phyloP scores from a whole-genome alignment of 2,888 invertebrate genomes.

The Dromius quadrimaculatus region DNA sequence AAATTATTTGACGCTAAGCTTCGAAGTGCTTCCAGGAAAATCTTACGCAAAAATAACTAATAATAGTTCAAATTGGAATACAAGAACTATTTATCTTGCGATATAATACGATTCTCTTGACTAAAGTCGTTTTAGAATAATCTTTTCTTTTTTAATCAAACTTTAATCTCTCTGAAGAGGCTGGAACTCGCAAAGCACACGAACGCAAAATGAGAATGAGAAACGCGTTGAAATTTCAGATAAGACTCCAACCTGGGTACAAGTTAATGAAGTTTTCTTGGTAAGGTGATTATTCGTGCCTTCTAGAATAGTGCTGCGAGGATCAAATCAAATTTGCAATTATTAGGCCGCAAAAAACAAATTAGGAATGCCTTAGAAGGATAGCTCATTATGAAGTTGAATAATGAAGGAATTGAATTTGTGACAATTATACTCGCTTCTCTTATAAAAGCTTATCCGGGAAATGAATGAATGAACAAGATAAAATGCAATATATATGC shows the following conservation, averaged over 20 bases:
- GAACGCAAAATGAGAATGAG: not conserved
- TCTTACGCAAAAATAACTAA: no score
- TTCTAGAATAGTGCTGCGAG: conserved; percentile 32
- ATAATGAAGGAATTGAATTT: conserved; percentile 10
- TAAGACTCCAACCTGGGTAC: conserved; percentile 26
- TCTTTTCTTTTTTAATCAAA: not conserved
- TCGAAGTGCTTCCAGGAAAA: no score
- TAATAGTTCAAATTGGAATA: no score
- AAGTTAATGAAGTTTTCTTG: conserved; percentile 48
- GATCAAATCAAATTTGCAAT: conserved; percentile 29
- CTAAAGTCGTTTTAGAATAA: no score
- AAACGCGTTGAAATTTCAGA: conserved; percentile 35
- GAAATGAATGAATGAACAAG: not conserved
- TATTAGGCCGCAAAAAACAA: conserved; percentile 14
- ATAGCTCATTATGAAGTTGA: conserved; percentile 7
- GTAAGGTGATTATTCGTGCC: conserved; percentile 38
- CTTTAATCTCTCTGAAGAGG: not conserved
- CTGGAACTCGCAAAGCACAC: not conserved
- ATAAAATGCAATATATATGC: conserved; percentile 12
- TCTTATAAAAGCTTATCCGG: conserved; percentile 7
- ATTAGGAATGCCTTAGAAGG: conserved; percentile 28
- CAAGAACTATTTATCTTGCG: no score
- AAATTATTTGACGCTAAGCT: no score
- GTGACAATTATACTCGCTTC: not conserved
- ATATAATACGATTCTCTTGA: no score